Percentiles rank a stretch among this genome's conserved stretches.
These are phyloP conservation scores for Fissipunctia ypsillon DNA, from an alignment of 2,888 invertebrate species.

Conservation along the genomic window DNA sequence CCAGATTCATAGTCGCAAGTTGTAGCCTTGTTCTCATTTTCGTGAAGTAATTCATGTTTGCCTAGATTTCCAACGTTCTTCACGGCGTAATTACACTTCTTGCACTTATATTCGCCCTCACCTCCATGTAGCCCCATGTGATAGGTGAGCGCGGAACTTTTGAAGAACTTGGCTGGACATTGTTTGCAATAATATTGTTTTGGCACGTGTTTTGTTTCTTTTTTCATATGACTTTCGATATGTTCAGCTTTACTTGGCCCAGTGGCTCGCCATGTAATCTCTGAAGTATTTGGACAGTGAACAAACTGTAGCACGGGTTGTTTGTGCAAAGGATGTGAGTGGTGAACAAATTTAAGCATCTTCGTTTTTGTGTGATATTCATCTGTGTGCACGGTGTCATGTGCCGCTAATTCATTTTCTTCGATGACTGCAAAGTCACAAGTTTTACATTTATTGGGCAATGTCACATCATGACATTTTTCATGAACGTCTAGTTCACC, in stretches of 20 bases:
- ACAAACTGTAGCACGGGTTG: conserved; percentile 91
- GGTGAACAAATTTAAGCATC: conserved; percentile 92
- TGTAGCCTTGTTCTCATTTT: conserved; percentile 78
- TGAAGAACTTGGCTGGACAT: conserved; percentile 94
- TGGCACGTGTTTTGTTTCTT: conserved; percentile 79
- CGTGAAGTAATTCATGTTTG: conserved; percentile 91
- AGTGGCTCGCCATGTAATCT: conserved; percentile 87
- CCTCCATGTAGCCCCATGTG: conserved; percentile 93
- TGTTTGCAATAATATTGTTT: conserved; percentile 90
- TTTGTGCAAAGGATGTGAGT: conserved; percentile 91
- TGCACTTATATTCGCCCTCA: conserved; percentile 92
- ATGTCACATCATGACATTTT: conserved; percentile 92
- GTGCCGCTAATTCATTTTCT: conserved; percentile 92
- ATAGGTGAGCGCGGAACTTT: conserved; percentile 92
- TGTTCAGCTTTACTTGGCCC: conserved; percentile 75
- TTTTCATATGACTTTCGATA: conserved; percentile 73
- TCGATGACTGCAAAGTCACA: conserved; percentile 95
- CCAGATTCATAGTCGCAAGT: conserved; percentile 87
- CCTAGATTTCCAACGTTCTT: conserved; percentile 92
- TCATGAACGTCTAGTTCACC: conserved; percentile 94
- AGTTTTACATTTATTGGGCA: conserved; percentile 93
- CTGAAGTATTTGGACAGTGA: conserved; percentile 77
- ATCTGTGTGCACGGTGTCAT: conserved; percentile 93
- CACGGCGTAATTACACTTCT: conserved; percentile 93
- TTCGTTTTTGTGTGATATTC: conserved; percentile 95